Evolutionary conservation across 2,888 invertebrate genomes (phyloP), one percentile per base, ranked within the genome.

Genomic region (Tribolium freemani): DNA sequence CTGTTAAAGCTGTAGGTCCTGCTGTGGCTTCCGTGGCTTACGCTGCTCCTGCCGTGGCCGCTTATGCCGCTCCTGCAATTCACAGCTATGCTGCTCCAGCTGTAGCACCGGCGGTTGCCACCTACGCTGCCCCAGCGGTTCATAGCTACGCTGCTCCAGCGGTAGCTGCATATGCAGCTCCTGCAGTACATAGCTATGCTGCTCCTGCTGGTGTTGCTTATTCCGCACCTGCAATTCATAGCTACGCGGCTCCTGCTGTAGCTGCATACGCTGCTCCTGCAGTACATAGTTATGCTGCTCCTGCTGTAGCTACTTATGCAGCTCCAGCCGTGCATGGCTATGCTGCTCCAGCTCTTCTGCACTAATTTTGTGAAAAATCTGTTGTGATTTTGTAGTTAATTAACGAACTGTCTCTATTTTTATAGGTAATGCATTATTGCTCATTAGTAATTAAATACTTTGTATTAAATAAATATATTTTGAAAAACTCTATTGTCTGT

Each of bases 1-100:
- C 81, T 60, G 81, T 82, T 45, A 79, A 82, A 61, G 79, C 82
- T 66, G 78, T 79, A 72, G 86, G 87, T 63, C 77, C 79, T 13
- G 73, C 74, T 50, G 76, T 78, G 11, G 78, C 81, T 73, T 71
- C 75, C 10, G 74, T 81, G 48, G 79, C 79, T 31, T 73, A 77
- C 48, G 76, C 77, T 50, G 76, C 76, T 38, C 76, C 77, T 16
- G n/a, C 73, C 46, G 69, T 69, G 16, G 72, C 69, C 16, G 38
- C 38, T 71, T 61, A 61, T 38, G 69, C 69, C 45, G 69, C 69
- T 8, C 31, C 60, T n/a, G 56, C 48, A 8, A 13, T 10, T 10
- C 30, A 21, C 56, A 30, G 38, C 44, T 46, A 45, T 13, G 56
- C 56, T 9, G 56, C 56, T 56, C 56, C 51, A 1, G 16, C 16